Percentiles rank a stretch among this genome's conserved stretches.
phyloP scores from a whole-genome alignment of 2,888 invertebrate species.

The Hyposoter dolosus region DNA sequence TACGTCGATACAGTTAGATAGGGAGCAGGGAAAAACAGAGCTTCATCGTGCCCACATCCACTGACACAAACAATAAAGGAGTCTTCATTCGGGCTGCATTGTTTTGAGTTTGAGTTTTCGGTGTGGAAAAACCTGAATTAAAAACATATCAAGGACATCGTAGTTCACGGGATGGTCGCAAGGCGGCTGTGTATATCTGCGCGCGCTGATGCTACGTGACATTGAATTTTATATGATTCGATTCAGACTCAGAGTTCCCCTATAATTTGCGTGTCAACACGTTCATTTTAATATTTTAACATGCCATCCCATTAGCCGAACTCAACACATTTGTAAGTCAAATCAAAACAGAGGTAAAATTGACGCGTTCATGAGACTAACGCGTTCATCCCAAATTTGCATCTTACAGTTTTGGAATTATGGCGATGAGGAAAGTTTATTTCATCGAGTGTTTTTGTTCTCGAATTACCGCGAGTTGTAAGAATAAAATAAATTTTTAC shows the following conservation, averaged over 20 bases:
- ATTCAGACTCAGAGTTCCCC: not conserved
- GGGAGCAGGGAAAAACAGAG: no score
- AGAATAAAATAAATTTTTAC: no score
- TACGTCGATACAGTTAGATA: constrained; percentile 14
- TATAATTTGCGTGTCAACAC: not conserved
- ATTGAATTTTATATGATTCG: no score
- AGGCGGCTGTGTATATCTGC: not conserved
- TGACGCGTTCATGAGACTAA: no score
- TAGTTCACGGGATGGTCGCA: not conserved
- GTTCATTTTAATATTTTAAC: not conserved
- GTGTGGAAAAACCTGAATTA: not conserved
- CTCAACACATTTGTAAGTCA: not conserved
- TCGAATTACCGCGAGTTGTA: no score
- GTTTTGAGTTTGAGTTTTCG: not conserved
- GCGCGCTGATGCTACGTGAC: constrained; percentile 29
- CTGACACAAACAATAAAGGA: not conserved
- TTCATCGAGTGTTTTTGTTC: no score
- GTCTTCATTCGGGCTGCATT: not conserved
- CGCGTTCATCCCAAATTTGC: no score
- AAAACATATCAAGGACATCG: not conserved
- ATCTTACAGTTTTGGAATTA: no score
- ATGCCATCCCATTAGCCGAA: not conserved
- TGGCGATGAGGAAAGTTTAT: no score
- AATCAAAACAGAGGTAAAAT: no score
- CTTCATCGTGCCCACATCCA: not conserved